These are phyloP conservation scores for Saturnia pavonia DNA, from an alignment of 2,888 invertebrate genomes.

Conservation along the genomic window DNA sequence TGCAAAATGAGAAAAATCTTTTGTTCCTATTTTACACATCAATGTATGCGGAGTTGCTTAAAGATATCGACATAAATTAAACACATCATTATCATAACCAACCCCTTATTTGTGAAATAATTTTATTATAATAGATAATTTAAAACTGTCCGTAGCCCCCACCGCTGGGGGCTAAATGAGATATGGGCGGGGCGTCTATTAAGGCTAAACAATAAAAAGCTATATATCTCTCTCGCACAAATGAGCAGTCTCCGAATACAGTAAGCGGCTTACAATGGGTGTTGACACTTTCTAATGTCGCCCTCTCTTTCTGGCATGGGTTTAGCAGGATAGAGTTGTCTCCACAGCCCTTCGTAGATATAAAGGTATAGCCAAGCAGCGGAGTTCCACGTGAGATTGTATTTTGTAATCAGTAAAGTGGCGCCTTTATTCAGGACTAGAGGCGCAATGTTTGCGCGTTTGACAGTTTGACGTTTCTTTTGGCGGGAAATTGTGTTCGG, in stretches of 20 bases:
- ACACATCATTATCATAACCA: conserved; percentile 79
- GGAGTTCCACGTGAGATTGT: conserved; percentile 77
- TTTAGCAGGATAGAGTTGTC: conserved; percentile 57
- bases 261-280: conserved; percentile 78
- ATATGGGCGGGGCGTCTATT: conserved; percentile 68
- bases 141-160: conserved; percentile 80
- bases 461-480: conserved; percentile 78
- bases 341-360: conserved; percentile 69
- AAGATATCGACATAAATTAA: conserved; percentile 73
- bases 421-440: conserved; percentile 72
- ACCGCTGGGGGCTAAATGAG: conserved; percentile 70
- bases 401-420: conserved; percentile 80
- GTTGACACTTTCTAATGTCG: conserved; percentile 56
- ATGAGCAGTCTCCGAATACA: conserved; percentile 75
- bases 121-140: conserved; percentile 82
- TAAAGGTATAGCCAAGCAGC: conserved; percentile 66
- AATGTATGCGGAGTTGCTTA: conserved; percentile 26
- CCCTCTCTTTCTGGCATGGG: conserved; percentile 57
- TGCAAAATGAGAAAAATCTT: no score
- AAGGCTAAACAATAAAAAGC: conserved; percentile 62
- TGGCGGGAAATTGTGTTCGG: conserved; percentile 67
- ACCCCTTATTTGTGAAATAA: conserved; percentile 81
- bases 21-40: no score
- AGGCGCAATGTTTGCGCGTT: conserved; percentile 73
- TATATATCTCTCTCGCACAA: conserved; percentile 70